These are phyloP conservation scores for Exocentrus adspersus DNA, from an alignment of 2,888 invertebrate species.

Conservation along the genomic window DNA sequence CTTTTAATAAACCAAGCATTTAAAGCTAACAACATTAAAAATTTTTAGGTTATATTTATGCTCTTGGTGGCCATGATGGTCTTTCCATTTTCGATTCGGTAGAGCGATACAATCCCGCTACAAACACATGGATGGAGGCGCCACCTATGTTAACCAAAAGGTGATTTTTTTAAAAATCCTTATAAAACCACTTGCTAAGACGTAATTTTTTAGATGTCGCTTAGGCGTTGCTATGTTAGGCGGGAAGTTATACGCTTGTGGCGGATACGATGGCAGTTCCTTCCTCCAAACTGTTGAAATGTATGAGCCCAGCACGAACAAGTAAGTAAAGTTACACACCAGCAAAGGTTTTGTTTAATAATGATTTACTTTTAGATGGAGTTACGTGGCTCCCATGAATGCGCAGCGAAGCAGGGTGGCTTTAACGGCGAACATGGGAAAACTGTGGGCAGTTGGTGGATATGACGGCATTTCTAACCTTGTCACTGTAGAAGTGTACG, in stretches of 20 bases:
- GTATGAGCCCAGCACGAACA: conserved; percentile 78
- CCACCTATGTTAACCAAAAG: conserved; percentile 82
- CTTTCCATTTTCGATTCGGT: conserved; percentile 88
- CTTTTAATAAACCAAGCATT: neutral
- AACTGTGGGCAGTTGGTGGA: conserved; percentile 84
- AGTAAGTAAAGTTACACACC: conserved; percentile 60
- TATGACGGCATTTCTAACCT: conserved; percentile 84
- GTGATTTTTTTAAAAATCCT: conserved; percentile 36
- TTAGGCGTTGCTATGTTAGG: conserved; percentile 84
- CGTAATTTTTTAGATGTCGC: conserved; percentile 70
- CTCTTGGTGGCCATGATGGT: conserved; percentile 89
- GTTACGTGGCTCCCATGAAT: conserved; percentile 81
- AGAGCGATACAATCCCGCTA: conserved; percentile 80
- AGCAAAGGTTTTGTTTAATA: too few relatives aligned
- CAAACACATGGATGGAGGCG: conserved; percentile 77
- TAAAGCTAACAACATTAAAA: conserved; percentile 1
- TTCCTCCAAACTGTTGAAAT: conserved; percentile 86
- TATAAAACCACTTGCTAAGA: too few relatives aligned
- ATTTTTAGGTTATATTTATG: conserved; percentile 76
- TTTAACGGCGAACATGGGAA: conserved; percentile 84
- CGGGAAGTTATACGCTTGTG: conserved; percentile 85
- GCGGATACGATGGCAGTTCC: conserved; percentile 86
- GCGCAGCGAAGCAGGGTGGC: conserved; percentile 85
- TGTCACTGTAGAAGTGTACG: conserved; percentile 85
- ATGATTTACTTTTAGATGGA: conserved; percentile 70